Percentiles rank a stretch among this genome's conserved stretches.
Evolutionary conservation across 2,888 invertebrate species (phyloP).

Genomic region (Clostera curtula): DNA sequence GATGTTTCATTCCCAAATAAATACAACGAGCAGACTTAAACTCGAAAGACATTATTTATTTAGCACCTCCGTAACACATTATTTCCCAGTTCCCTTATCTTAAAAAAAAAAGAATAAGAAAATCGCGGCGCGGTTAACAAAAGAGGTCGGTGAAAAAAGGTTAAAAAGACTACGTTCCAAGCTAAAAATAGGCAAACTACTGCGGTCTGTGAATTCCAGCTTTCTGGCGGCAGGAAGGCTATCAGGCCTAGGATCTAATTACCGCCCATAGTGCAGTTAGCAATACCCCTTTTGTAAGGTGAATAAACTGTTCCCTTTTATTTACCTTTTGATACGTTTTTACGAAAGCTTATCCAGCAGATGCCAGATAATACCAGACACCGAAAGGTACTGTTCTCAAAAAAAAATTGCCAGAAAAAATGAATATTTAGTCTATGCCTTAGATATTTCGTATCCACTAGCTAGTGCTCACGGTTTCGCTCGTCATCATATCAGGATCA

Average conservation of each 20-base stretch:
- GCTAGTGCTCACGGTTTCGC: too few relatives aligned
- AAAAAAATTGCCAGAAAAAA: too few relatives aligned
- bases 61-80: slow-evolving; percentile 23
- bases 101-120: slow-evolving; percentile 23
- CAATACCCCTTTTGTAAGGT: slow-evolving; percentile 30
- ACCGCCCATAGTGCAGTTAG: slow-evolving; percentile 39
- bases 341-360: not conserved
- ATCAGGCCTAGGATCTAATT: slow-evolving; percentile 62
- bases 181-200: slow-evolving; percentile 37
- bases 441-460: too few relatives aligned
- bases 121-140: slow-evolving; percentile 20
- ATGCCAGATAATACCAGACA: not conserved
- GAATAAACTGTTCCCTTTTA: slow-evolving; percentile 44
- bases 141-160: slow-evolving; percentile 26
- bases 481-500: too few relatives aligned
- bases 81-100: slow-evolving; percentile 20
- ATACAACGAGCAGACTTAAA: slow-evolving; percentile 44
- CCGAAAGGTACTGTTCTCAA: too few relatives aligned
- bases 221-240: slow-evolving; percentile 40
- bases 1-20: slow-evolving; percentile 56
- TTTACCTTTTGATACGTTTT: slow-evolving; percentile 27
- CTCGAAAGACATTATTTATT: slow-evolving; percentile 57
- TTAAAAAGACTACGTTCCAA: slow-evolving; percentile 33
- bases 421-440: too few relatives aligned
- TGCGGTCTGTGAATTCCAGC: slow-evolving; percentile 37